These are phyloP conservation scores for Schizopygopsis pylzovi DNA, from an alignment of 2,797 vertebrate species.

Conservation along the genomic window DNA sequence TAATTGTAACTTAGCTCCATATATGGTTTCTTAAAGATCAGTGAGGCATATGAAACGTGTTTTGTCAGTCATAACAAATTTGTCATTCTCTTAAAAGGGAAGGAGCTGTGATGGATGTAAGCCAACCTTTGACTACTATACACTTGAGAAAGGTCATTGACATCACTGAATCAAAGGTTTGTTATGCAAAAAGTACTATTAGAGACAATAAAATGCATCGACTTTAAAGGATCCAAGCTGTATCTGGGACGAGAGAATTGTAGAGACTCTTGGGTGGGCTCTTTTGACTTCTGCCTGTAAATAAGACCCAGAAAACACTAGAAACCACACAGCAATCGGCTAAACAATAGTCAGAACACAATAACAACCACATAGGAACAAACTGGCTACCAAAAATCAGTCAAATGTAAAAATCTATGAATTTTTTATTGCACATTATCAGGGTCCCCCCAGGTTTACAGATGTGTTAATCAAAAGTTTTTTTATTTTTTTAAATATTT, in stretches of 20 bases:
- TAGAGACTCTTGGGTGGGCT: background rate
- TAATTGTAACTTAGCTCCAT: conserved; percentile 10
- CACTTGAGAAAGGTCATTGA: conserved; percentile 65
- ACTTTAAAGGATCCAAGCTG: background rate
- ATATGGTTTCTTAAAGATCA: conserved; percentile 31
- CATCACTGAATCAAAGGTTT: conserved; percentile 60
- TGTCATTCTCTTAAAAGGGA: conserved; percentile 59
- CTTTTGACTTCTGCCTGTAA: background rate
- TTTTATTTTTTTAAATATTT: no score
- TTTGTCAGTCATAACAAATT: conserved; percentile 8
- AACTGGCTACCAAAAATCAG: background rate
- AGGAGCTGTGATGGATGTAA: conserved; percentile 59
- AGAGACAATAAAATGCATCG: conserved; percentile 7
- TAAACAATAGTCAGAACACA: background rate
- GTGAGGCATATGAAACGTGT: conserved; percentile 1
- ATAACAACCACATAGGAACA: background rate
- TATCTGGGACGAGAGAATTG: background rate
- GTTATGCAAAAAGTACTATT: conserved; percentile 47
- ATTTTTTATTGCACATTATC: background rate
- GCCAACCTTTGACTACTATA: conserved; percentile 61
- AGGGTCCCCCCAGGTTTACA: background rate
- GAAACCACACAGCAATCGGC: background rate
- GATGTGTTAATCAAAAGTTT: background rate
- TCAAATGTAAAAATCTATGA: background rate
- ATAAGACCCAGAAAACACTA: background rate